These are phyloP conservation scores for Apeira syringaria DNA, from an alignment of 2,888 invertebrate species.

Conservation along the genomic window DNA sequence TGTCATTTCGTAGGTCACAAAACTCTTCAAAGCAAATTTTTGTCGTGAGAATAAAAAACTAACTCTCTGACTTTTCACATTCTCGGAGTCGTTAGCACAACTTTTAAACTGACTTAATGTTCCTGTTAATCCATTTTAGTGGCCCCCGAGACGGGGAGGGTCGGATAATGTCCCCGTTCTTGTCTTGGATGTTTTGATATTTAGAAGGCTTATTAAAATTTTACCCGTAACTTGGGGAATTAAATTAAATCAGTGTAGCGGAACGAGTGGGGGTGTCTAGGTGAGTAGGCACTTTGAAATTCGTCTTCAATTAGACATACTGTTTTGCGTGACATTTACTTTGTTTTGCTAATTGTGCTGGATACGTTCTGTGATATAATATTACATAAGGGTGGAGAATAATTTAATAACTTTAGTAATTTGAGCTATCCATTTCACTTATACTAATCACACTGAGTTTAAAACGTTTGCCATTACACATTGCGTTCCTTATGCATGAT, in stretches of 20 bases:
- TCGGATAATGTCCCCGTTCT: conserved; percentile 21
- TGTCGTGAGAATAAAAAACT: neutral
- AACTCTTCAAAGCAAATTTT: conserved; percentile 2
- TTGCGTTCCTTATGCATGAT: too few relatives aligned
- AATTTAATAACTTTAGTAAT: too few relatives aligned
- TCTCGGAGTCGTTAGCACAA: conserved; percentile 32
- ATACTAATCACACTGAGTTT: too few relatives aligned
- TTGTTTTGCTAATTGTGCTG: conserved; percentile 3
- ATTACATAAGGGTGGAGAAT: too few relatives aligned
- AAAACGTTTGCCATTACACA: too few relatives aligned
- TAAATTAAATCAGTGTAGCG: conserved; percentile 40
- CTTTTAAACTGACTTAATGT: conserved; percentile 37
- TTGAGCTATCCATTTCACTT: too few relatives aligned
- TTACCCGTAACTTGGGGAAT: conserved; percentile 53
- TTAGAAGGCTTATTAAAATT: conserved; percentile 57
- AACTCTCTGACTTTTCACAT: conserved; percentile 32
- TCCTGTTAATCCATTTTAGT: conserved; percentile 43
- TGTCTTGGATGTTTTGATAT: conserved; percentile 57
- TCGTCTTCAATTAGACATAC: conserved; percentile 14
- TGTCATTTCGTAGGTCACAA: too few relatives aligned
- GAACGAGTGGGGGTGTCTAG: conserved; percentile 14
- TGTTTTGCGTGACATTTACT: neutral
- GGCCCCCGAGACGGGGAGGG: conserved; percentile 39
- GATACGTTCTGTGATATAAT: neutral
- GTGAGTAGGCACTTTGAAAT: conserved; percentile 14